Base-by-base conservation (phyloP, 2,797 vertebrate species). In the Dermochelys coriacea region DNA sequence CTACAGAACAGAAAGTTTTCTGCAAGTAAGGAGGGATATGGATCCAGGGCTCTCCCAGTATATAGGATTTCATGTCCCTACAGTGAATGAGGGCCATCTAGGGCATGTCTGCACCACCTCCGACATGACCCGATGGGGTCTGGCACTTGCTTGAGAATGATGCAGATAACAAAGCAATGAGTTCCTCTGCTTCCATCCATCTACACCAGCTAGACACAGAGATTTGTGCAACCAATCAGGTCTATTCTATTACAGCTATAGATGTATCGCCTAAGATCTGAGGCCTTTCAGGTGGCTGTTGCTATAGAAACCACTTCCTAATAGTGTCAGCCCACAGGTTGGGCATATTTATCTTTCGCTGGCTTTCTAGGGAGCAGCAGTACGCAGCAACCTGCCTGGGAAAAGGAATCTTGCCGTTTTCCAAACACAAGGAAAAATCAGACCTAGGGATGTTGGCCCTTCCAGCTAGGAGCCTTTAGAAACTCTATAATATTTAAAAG, bases 271-370 rank as follows among this genome's bases (percentile, higher is more conserved):
- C 9, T 79, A 1, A 85, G 45, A 80, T 79, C 41, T 29, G 80
- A 51, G 61, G 79, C 84, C 21, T 80, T 80, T 52, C 23, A 1
- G 86, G 41, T 91, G 89, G 34, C 77, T 0, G 94, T 93, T 16
- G 75, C 95, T 88, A 82, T 95, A 94, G 94, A 85, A 97, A 97
- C 93, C 31, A 6, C 68, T 86, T 57, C 57, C 83, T 85, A 41
- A 6, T 29, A 12, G 50, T 3, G 8, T 55, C 0, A 54, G 64
- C 77, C 84, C 87, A 5, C 1, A 14, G 27, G 78, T 85, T 34
- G 50, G 84, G 91, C 71, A 80, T 49, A 47, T 71, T 86, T 74
- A 45, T 15, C 86, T 23, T 18, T 4, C 10, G 78, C 92, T 1
- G 49, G 83, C 80, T 51, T 34, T 54, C 4, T 31, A 2, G 1